Conservation (phyloP, 2,888 invertebrate genomes). For the Dryobotodes eremita region DNA sequence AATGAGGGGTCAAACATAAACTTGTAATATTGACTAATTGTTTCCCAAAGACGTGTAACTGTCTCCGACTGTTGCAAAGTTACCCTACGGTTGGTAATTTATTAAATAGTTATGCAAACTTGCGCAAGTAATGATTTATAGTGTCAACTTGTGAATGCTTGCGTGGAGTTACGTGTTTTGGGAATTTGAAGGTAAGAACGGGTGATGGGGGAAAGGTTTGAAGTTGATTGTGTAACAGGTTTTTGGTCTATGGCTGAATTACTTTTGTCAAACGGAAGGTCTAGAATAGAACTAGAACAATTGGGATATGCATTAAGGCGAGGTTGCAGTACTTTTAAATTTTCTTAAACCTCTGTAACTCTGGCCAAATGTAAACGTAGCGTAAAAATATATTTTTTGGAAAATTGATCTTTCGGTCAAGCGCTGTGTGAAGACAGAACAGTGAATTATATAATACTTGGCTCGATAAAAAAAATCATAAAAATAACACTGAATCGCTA, state of each 20-base stretch:
- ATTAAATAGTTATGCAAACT: conserved; percentile 63
- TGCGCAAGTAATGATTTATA: conserved; percentile 58
- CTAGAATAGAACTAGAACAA: not conserved
- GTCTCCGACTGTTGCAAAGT: conserved; percentile 63
- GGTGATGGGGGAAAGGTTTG: not conserved
- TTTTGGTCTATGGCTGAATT: not conserved
- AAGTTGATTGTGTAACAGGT: conserved; percentile 8
- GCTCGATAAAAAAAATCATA: no score
- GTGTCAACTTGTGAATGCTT: conserved; percentile 51
- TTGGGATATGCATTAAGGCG: not conserved
- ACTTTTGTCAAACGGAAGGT: not conserved
- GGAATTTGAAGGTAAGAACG: conserved; percentile 4
- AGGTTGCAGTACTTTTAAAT: no score
- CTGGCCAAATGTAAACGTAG: no score
- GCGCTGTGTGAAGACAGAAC: no score
- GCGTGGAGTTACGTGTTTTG: conserved; percentile 55
- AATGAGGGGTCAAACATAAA: conserved; percentile 78
- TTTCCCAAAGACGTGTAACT: conserved; percentile 76
- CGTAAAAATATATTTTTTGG: no score
- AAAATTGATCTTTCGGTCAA: no score
- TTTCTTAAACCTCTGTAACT: no score
- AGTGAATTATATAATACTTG: no score
- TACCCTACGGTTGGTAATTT: conserved; percentile 52
- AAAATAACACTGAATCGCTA: no score
- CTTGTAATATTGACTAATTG: conserved; percentile 80